Evolutionary conservation across 2,797 vertebrate genomes (phyloP), one percentile per base, ranked within the genome.

Genomic region (Acanthurus leucopareius): DNA sequence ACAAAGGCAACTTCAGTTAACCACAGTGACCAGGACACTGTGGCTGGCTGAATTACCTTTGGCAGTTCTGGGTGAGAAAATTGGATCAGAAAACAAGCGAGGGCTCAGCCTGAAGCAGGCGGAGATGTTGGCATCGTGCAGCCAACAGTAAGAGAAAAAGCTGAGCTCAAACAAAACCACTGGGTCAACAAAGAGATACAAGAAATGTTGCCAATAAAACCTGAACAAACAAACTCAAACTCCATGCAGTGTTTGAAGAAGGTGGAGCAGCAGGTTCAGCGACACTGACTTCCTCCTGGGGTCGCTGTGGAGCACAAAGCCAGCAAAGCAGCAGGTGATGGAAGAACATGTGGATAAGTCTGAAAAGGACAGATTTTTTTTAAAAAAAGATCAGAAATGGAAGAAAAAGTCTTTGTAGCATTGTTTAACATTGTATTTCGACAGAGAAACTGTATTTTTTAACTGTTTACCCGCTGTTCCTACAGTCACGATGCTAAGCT

Each of bases 31-130:
- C 57, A 28, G 58, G n/a, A 40, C 20, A 44, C 64, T 64, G 11
- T 16, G 35, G 54, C 77, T 65, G 71, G 42, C 68, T 79, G 56
- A 1, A 1, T 73, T 56, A 65, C 53, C 65, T 77, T 68, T 73
- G 79, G 73, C 73, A 52, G 62, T 10, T 51, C 44, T 38, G 42
- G 62, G 48, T 6, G 69, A 80, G 69, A 80, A 85, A 82, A 85
- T 68, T 72, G 56, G 56, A 87, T 73, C 61, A 10, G 22, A 82
- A 76, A 80, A 77, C 20, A 59, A 78, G 40, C 1, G 11, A 69
- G 11, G 20, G 25, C 25, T 25, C 28, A 65, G 72, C 79, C 81
- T 4, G 77, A 65, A 82, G 80, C 65, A 3, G 40, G 2, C 25
- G 61, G 51, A 83, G 54, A 59, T 73, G 79, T 73, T 42, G 75